These are phyloP conservation scores for Brachyistius frenatus DNA, from an alignment of 2,113 vertebrate genomes.

Conservation along the genomic window DNA sequence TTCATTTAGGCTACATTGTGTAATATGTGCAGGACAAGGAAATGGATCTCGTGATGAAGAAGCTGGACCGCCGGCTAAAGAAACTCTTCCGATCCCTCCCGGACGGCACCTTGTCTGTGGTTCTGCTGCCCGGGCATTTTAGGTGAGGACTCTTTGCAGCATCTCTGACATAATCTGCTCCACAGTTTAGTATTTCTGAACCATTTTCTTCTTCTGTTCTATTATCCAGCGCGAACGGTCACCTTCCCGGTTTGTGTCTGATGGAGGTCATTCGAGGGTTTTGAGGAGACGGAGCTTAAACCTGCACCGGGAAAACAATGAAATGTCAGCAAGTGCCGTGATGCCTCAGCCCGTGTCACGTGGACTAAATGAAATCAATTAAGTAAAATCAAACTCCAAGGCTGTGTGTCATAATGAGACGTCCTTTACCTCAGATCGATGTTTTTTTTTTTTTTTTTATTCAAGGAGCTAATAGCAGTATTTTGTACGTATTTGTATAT, in stretches of 20 bases:
- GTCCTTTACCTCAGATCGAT: too few relatives aligned
- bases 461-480: too few relatives aligned
- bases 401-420: too few relatives aligned
- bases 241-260: constrained; percentile 80
- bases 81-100: constrained; percentile 86
- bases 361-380: not conserved
- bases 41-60: constrained; percentile 78
- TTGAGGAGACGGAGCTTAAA: not conserved
- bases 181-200: not conserved
- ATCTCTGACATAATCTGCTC: not conserved
- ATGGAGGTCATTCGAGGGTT: constrained; percentile 70
- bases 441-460: too few relatives aligned
- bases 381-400: too few relatives aligned
- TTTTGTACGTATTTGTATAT: too few relatives aligned
- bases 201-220: not conserved
- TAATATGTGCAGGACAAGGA: constrained; percentile 75
- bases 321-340: not conserved
- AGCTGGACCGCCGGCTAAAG: constrained; percentile 82
- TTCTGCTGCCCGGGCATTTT: constrained; percentile 85
- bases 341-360: not conserved
- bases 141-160: constrained; percentile 77
- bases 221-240: constrained; percentile 38
- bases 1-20: not conserved
- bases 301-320: not conserved
- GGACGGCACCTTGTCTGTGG: constrained; percentile 84